Percentiles rank a stretch among this genome's conserved stretches.
These are phyloP conservation scores for Heliconius erato DNA, from an alignment of 2,888 invertebrate species.

Conservation along the genomic window DNA sequence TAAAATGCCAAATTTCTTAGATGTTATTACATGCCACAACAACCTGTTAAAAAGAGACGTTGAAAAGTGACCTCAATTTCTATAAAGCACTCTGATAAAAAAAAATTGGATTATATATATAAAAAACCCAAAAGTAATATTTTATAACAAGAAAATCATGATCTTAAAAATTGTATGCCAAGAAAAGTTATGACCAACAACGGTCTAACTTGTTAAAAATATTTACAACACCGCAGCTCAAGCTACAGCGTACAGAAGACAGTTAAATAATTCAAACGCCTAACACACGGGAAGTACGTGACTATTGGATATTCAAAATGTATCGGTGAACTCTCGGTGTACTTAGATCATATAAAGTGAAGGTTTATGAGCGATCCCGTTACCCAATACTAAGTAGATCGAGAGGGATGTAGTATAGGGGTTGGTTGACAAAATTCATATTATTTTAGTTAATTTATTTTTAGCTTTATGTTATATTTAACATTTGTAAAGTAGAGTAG, in stretches of 20 bases:
- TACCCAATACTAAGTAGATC: constrained; percentile 67
- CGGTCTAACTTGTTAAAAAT: constrained; percentile 22
- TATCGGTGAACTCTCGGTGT: constrained; percentile 59
- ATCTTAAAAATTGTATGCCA: neutral
- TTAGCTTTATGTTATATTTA: too few species aligned
- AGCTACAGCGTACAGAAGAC: neutral
- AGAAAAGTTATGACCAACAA: neutral
- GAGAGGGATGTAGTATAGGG: constrained; percentile 46
- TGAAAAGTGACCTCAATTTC: too few species aligned
- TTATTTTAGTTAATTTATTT: neutral
- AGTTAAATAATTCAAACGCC: constrained; percentile 26
- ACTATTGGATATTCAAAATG: constrained; percentile 65
- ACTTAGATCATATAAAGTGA: constrained; percentile 76
- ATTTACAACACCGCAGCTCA: constrained; percentile 19
- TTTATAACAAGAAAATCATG: neutral
- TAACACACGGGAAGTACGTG: constrained; percentile 36
- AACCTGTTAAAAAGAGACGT: too few species aligned
- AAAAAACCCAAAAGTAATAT: neutral
- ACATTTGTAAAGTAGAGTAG: too few species aligned
- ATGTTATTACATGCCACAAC: too few species aligned
- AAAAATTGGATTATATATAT: too few species aligned
- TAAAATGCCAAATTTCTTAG: too few species aligned
- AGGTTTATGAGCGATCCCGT: constrained; percentile 69
- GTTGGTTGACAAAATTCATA: neutral
- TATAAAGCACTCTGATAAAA: too few species aligned